phyloP scores from a whole-genome alignment of 2,113 vertebrate genomes.

The Oostethus manadensis region DNA sequence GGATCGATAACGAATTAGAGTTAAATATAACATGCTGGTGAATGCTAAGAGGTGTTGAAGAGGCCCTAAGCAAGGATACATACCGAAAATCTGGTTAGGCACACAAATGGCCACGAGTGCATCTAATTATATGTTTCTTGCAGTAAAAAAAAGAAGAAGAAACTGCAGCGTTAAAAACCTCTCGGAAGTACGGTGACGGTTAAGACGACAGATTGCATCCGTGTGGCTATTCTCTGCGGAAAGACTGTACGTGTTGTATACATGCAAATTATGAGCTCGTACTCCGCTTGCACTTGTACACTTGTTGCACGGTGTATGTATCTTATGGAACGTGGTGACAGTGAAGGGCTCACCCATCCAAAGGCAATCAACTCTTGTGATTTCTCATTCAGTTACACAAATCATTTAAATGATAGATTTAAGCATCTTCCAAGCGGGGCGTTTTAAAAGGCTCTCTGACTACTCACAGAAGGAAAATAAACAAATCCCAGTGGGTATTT shows the following conservation, averaged over 20 bases:
- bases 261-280: too few relatives aligned
- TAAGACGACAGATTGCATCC: too few relatives aligned
- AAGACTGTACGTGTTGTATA: too few relatives aligned
- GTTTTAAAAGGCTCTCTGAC: not conserved
- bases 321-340: conserved; percentile 32
- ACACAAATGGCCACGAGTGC: not conserved
- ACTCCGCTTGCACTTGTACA: too few relatives aligned
- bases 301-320: conserved; percentile 3
- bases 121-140: not conserved
- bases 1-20: conserved; percentile 42
- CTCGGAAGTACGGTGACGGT: too few relatives aligned
- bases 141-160: not conserved
- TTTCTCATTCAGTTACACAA: too few relatives aligned
- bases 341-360: conserved; percentile 23
- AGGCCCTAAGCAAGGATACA: conserved; percentile 5
- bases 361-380: not conserved
- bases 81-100: not conserved
- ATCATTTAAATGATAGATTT: too few relatives aligned
- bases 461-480: too few relatives aligned
- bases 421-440: not conserved
- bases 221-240: too few relatives aligned
- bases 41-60: conserved; percentile 15
- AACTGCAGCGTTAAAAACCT: not conserved
- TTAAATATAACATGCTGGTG: not conserved
- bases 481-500: too few relatives aligned